Evolutionary conservation across 1,140 invertebrate species (phyloP).

Genomic region (Euura lappo): DNA sequence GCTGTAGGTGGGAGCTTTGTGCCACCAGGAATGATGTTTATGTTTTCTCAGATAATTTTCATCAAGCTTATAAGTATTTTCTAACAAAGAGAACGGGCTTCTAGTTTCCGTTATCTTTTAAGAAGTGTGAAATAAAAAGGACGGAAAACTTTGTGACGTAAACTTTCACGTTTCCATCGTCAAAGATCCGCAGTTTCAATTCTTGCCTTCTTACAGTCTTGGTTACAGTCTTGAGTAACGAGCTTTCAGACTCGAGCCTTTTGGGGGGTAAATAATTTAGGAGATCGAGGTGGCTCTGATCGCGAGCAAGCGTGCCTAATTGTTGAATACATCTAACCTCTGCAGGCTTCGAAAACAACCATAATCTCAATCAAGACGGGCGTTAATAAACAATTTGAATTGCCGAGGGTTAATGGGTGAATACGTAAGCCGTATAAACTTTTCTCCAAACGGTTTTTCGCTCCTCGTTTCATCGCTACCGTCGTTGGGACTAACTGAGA

Average conservation of each 20-base stretch:
- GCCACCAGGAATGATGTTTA: not conserved
- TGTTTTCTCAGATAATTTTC: not conserved
- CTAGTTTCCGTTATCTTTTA: not conserved
- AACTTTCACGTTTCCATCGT: too few species aligned
- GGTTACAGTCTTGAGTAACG: not conserved
- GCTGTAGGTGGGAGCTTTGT: too few species aligned
- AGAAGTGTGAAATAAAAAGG: not conserved
- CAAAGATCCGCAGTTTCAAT: too few species aligned
- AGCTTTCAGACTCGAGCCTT: not conserved
- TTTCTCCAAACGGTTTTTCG: not conserved
- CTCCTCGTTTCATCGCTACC: conserved; percentile 10
- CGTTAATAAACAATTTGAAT: conserved; percentile 19
- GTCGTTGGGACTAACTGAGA: conserved; percentile 13
- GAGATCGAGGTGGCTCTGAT: not conserved
- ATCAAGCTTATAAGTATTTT: not conserved
- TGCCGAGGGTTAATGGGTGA: conserved; percentile 36
- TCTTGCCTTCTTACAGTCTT: not conserved
- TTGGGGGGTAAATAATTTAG: not conserved
- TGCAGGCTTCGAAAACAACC: conserved; percentile 8
- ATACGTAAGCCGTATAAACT: conserved; percentile 30
- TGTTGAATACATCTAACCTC: not conserved
- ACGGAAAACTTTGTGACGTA: not conserved
- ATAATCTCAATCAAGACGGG: conserved; percentile 12
- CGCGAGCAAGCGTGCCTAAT: not conserved
- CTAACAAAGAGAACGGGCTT: not conserved